Base-by-base conservation (phyloP, 1,140 invertebrate genomes). In the Epicauta chinensis region DNA sequence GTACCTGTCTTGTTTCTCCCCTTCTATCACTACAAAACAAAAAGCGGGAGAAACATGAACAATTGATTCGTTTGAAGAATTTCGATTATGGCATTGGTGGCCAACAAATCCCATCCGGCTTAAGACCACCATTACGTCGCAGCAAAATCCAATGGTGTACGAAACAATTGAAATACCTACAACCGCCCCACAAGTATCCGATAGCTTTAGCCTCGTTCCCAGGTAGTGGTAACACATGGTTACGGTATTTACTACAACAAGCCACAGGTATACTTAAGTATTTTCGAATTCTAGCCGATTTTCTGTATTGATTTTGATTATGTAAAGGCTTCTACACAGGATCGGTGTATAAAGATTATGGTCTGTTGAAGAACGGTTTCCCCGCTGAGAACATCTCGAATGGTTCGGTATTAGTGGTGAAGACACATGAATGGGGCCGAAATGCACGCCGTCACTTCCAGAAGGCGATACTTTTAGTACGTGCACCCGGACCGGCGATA, bases 211-310 rank as follows among this genome's bases (percentile, higher is more conserved):
- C 79, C 1, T 87, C 84, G 2, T 87, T 86, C 64, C 87, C 86
- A 7, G 86, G 87, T 3, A 87, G 84, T 61, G 87, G 86, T 0
- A 89, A 89, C 62, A 89, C 87, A 3, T 89, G 87, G 87, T 67
- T 89, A 1, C 66, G 87, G 16, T 89, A 88, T 65, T 69, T 89
- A 12, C 63, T 89, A 30, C 86, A 89, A 65, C 84, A 88, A 72
- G 79, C 80, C 14, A 86, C 86, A 64, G 86, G 86, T 83, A 67
- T 61, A 2, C 5, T 47, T n/a, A n/a, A n/a, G n/a, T n/a, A n/a
- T n/a, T n/a, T n/a, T n/a, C n/a, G n/a, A n/a, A n/a, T n/a, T n/a
- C n/a, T n/a, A n/a, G n/a, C n/a, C n/a, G n/a, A n/a, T n/a, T n/a
- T n/a, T n/a, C n/a, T n/a, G n/a, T n/a, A n/a, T n/a, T n/a, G n/a